phyloP scores from a whole-genome alignment of 1,140 invertebrate genomes.

The Drosophila navojoa region DNA sequence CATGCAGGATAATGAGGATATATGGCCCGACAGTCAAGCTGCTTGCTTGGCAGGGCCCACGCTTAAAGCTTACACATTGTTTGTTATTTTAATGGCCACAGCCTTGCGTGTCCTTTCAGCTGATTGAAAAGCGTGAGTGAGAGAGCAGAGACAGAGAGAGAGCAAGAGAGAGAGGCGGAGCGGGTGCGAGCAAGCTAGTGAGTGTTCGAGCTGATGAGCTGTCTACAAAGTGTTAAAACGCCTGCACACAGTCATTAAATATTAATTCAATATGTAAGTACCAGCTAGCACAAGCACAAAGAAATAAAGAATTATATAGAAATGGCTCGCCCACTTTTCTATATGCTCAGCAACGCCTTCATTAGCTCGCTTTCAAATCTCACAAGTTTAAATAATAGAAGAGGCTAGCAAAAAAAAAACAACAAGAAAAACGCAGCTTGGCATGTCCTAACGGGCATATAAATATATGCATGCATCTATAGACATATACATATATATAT shows the following conservation, averaged over 20 bases:
- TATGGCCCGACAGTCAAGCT: slow-evolving; percentile 33
- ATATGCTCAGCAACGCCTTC: slow-evolving; percentile 15
- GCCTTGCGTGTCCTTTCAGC: slow-evolving; percentile 32
- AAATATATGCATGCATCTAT: slow-evolving; percentile 8
- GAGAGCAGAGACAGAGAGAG: not conserved
- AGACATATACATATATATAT: not conserved
- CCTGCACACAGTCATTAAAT: slow-evolving; percentile 76
- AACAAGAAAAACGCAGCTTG: slow-evolving; percentile 13
- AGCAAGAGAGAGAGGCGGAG: not conserved
- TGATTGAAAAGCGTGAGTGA: slow-evolving; percentile 9
- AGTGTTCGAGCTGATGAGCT: slow-evolving; percentile 31
- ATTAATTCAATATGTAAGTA: slow-evolving; percentile 71
- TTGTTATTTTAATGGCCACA: slow-evolving; percentile 62
- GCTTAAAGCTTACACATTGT: slow-evolving; percentile 49
- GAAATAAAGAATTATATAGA: slow-evolving; percentile 15
- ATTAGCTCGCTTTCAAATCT: slow-evolving; percentile 64
- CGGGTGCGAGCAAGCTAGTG: not conserved
- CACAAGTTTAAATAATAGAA: slow-evolving; percentile 62
- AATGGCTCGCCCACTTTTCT: slow-evolving; percentile 5
- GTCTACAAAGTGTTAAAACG: slow-evolving; percentile 78
- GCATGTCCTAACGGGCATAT: not conserved
- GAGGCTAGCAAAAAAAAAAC: not conserved
- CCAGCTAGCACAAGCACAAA: slow-evolving; percentile 42
- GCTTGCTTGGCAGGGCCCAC: not conserved
- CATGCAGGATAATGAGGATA: slow-evolving; percentile 77